These are phyloP conservation scores for Tragulus kanchil DNA, from an alignment of 2,113 vertebrate genomes.

Conservation along the genomic window DNA sequence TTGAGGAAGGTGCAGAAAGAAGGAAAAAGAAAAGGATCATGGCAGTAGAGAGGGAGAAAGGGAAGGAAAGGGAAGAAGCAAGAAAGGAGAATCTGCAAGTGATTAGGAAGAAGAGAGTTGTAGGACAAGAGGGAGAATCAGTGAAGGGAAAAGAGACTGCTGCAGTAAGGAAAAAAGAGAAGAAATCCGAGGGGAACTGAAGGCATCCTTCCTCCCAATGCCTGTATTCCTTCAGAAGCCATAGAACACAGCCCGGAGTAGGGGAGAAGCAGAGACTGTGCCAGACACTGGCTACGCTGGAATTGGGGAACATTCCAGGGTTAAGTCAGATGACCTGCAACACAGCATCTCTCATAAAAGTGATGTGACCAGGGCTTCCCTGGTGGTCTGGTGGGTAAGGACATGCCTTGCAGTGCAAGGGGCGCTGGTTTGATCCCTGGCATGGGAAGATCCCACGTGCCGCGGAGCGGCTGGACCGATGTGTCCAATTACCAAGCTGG, in stretches of 20 bases:
- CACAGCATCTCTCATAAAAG: neutral
- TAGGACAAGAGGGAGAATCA: rapidly evolving
- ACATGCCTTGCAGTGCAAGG: too few species aligned
- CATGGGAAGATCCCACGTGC: too few species aligned
- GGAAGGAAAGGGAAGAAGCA: too few species aligned
- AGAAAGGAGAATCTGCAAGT: neutral
- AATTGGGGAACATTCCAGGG: neutral
- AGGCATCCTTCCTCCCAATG: neutral
- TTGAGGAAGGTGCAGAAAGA: neutral
- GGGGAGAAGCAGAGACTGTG: neutral
- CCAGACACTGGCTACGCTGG: neutral
- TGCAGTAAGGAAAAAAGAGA: rapidly evolving
- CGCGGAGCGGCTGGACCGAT: too few species aligned
- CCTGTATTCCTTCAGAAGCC: neutral
- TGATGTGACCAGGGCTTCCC: neutral
- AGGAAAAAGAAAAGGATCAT: neutral
- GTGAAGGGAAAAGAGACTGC: rapidly evolving
- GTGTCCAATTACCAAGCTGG: too few species aligned
- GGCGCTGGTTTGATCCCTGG: too few species aligned
- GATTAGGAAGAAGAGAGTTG: neutral
- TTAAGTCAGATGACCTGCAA: neutral
- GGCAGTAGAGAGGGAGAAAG: neutral
- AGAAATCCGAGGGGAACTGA: too few species aligned
- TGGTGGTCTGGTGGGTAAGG: too few species aligned
- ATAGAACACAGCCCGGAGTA: rapidly evolving